Base-by-base conservation (phyloP, 2,888 invertebrate species). In the Cephus pygmeus region DNA sequence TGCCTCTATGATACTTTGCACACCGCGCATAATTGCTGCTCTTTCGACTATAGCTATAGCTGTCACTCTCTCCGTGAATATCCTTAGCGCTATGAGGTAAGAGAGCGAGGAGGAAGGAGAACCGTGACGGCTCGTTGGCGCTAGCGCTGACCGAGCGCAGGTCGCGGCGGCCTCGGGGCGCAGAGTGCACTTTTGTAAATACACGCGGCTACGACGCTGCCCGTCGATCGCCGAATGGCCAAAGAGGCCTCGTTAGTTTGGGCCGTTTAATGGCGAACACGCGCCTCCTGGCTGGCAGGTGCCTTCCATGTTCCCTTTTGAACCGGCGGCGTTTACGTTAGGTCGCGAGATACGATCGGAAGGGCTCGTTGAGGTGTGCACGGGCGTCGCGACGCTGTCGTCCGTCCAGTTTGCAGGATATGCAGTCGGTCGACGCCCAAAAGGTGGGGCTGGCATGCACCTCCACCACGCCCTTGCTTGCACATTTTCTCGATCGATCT, bases 401-500 rank as follows among this genome's bases (percentile, higher is more conserved):
- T 71, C 15, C 15, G 33, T 34, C 71, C 33, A 71, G 71, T 71
- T 71, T 71, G 15, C 34, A 71, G 33, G 33, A 71, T 71, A 71
- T 31, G 71, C 71, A 31, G 9, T 34, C 78, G 80, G 86, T 85
- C 86, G 85, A 86, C 85, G 87, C 84, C 85, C 86, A 86, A 81
- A 85, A 86, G 87, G 86, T 85, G 87, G 86, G 85, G 87, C 88
- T 56, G 85, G 85, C 83, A 82, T 84, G 83, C 84, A 83, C 78
- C 82, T 82, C 83, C 87, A 87, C 88, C 88, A 89, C 89, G 88
- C 89, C 89, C 85, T 87, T 56, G 56, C 56, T 56, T 82, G 81
- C 77, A 82, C 82, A 81, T 81, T 85, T 88, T 87, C 85, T 84
- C 82, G 78, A 56, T 56, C 56, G 56, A 56, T 56, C 56, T 56